Evolutionary conservation across 2,888 invertebrate genomes (phyloP).

Genomic region (Cancer borealis): DNA sequence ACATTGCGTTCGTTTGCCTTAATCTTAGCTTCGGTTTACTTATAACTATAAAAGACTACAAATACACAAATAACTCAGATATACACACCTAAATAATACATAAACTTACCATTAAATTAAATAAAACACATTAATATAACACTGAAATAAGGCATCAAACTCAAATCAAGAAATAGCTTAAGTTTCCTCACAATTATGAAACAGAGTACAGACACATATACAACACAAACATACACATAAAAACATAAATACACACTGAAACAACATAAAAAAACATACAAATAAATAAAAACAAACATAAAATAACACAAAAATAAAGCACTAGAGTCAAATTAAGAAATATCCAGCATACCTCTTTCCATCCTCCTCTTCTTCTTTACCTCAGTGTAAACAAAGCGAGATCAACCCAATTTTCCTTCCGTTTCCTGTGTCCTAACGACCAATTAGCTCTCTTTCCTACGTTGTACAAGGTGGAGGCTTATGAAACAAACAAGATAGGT

Average conservation of each 20-base stretch:
- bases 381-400: background rate
- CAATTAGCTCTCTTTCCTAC: background rate
- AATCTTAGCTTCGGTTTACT: background rate
- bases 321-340: no score
- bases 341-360: background rate
- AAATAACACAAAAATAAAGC: no score
- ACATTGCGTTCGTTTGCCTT: background rate
- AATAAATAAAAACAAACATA: no score
- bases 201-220: no score
- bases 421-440: background rate
- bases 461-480: background rate
- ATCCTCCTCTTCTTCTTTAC: background rate
- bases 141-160: no score
- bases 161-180: background rate
- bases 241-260: no score
- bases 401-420: background rate
- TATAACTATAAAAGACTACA: background rate
- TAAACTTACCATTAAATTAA: background rate
- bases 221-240: no score
- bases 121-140: background rate
- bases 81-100: background rate
- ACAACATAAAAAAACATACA: no score
- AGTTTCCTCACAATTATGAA: no score
- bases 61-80: background rate
- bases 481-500: constrained; percentile 38